Evolutionary conservation across 2,797 vertebrate species (phyloP), one percentile per base, ranked within the genome.

Genomic region (Clarias platycephalus): DNA sequence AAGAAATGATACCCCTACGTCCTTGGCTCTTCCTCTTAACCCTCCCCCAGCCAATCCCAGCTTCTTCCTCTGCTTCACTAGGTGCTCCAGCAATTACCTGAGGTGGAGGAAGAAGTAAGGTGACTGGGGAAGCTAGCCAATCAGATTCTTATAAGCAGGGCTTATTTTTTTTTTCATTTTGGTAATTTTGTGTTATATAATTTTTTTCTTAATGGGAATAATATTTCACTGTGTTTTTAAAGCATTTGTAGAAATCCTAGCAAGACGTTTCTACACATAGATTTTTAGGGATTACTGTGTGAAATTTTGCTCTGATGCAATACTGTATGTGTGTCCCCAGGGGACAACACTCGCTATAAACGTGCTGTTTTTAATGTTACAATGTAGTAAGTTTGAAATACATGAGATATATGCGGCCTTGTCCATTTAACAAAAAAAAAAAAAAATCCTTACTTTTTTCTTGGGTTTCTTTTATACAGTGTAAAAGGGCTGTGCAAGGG

Each of bases 1-100:
- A 97, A 97, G 93, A 98, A 98, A 91, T 98, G 91, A 92, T 87
- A 63, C 85, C 12, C 53, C 84, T 86, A 31, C 63, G 68, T 20
- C 81, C 80, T 31, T 81, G 81, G 66, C 64, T 70, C 26, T 37
- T 77, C 44, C 67, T 57, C 13, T 40, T 44, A 53, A 58, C 40
- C 80, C 18, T 67, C 72, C 60, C 66, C 53, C 26, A 57, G 63
- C 67, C 63, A 70, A 90, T 91, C 91, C 90, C 85, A 1, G 68
- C 31, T 85, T 37, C 85, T 79, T 67, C 83, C 74, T 55, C 72
- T 64, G 76, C 44, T 72, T 77, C 86, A 86, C 79, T n/a, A 88
- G 85, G 86, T 75, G 86, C 49, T 87, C 70, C 3, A 71, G 31
- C 78, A 62, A 8, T 81, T 85, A 28, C 8, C 12, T 78, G 40